Percentiles rank a stretch among this genome's conserved stretches.
These are phyloP conservation scores for Hippoglossus hippoglossus DNA, from an alignment of 2,797 vertebrate species.

Conservation along the genomic window DNA sequence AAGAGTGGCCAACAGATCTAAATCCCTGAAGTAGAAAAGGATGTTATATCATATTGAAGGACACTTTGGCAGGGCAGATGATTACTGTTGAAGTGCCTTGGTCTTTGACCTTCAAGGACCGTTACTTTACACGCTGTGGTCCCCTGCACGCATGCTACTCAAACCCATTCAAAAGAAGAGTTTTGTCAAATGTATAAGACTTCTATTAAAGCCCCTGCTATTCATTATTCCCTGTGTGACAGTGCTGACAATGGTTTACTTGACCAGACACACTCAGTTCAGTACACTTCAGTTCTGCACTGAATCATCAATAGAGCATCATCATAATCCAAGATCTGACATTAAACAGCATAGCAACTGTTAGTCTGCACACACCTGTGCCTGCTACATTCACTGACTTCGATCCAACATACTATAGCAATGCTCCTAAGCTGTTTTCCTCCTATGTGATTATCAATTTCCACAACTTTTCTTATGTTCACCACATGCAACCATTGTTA, in stretches of 20 bases:
- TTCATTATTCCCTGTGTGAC: neutral
- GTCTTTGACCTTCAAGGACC: neutral
- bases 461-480: neutral
- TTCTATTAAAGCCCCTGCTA: neutral
- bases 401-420: neutral
- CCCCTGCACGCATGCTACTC: neutral
- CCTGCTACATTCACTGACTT: constrained; percentile 5
- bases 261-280: too few relatives aligned
- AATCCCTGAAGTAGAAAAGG: neutral
- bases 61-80: neutral
- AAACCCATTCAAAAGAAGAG: neutral
- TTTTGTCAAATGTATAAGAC: neutral
- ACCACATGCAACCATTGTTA: constrained; percentile 23
- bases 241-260: neutral
- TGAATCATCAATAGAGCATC: neutral
- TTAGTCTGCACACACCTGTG: constrained; percentile 1
- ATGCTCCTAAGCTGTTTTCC: neutral
- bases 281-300: neutral
- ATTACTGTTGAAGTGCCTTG: constrained; percentile 14
- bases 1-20: neutral
- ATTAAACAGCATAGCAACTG: constrained; percentile 10
- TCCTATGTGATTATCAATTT: constrained; percentile 2
- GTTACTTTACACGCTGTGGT: neutral
- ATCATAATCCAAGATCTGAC: constrained; percentile 1
- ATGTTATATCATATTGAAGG: neutral